Conservation (phyloP, 2,888 invertebrate genomes). For the Dusona sp. region DNA sequence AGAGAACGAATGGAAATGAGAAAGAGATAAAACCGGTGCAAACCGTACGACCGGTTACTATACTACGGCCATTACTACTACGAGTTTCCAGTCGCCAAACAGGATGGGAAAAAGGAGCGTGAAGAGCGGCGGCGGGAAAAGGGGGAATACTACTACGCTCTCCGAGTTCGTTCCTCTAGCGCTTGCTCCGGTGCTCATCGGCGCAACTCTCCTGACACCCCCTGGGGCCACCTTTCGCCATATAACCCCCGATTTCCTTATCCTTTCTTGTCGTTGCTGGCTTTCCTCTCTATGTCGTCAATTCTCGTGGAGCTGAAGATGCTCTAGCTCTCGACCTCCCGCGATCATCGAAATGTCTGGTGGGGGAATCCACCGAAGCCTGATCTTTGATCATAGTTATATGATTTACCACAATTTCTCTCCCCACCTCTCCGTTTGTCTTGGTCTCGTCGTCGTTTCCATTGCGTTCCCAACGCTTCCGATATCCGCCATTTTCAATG, state of each 20-base stretch:
- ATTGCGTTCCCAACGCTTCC: slow-evolving; percentile 33
- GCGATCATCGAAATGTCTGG: slow-evolving; percentile 43
- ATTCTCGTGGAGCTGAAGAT: slow-evolving; percentile 54
- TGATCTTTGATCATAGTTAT: slow-evolving; percentile 6
- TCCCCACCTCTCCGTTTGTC: background rate
- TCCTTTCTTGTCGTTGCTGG: slow-evolving; percentile 33
- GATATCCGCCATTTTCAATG: slow-evolving; percentile 55
- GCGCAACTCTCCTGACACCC: slow-evolving; percentile 34
- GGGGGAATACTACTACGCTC: slow-evolving; percentile 41
- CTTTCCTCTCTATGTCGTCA: slow-evolving; percentile 50
- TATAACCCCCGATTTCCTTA: slow-evolving; percentile 58
- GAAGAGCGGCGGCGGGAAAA: slow-evolving; percentile 13
- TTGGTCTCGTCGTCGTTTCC: slow-evolving; percentile 11
- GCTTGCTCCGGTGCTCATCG: slow-evolving; percentile 20
- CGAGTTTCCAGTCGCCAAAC: slow-evolving; percentile 46
- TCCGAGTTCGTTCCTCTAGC: slow-evolving; percentile 35
- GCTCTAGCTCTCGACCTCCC: slow-evolving; percentile 21
- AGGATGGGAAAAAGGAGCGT: slow-evolving; percentile 27
- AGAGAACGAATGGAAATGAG: slow-evolving; percentile 31
- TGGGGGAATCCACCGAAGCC: slow-evolving; percentile 22
- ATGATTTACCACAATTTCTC: background rate
- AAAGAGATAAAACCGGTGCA: slow-evolving; percentile 37
- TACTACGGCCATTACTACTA: slow-evolving; percentile 65
- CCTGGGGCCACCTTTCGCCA: slow-evolving; percentile 51
- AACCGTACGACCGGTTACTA: slow-evolving; percentile 54